These are phyloP conservation scores for Quadriops clusia DNA, from an alignment of 2,888 invertebrate species.

Conservation along the genomic window DNA sequence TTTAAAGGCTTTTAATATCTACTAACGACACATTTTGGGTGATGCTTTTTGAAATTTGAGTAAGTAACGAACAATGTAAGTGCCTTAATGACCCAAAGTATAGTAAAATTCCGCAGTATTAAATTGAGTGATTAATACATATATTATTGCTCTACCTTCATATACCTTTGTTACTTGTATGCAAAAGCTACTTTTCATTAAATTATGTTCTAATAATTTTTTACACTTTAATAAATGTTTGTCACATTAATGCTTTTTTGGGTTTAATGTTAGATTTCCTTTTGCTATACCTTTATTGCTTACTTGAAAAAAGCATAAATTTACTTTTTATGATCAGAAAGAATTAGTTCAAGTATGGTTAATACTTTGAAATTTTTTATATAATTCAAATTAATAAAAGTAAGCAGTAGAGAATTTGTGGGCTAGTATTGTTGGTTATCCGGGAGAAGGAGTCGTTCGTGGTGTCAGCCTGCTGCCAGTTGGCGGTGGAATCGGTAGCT, in stretches of 20 bases:
- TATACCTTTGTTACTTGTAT: too few relatives aligned
- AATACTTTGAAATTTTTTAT: background rate
- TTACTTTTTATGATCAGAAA: too few relatives aligned
- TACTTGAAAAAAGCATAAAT: slow-evolving; percentile 1
- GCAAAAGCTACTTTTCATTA: too few relatives aligned
- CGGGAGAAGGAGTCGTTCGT: slow-evolving; percentile 35
- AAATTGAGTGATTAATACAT: too few relatives aligned
- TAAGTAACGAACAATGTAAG: too few relatives aligned
- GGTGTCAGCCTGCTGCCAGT: slow-evolving; percentile 36
- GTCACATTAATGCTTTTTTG: slow-evolving; percentile 39
- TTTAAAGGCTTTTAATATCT: too few relatives aligned
- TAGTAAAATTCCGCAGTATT: too few relatives aligned
- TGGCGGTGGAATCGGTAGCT: slow-evolving; percentile 35
- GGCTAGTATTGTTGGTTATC: slow-evolving; percentile 35
- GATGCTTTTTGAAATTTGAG: too few relatives aligned
- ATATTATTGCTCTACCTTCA: too few relatives aligned
- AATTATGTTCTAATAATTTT: slow-evolving; percentile 35
- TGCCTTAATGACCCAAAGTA: too few relatives aligned
- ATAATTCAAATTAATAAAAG: too few relatives aligned
- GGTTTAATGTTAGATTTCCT: slow-evolving; percentile 38
- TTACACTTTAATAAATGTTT: slow-evolving; percentile 38
- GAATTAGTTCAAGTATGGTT: slow-evolving; percentile 7
- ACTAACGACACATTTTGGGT: too few relatives aligned
- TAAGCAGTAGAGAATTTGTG: slow-evolving; percentile 28
- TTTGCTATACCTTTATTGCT: slow-evolving; percentile 17